Base-by-base conservation (phyloP, 2,113 vertebrate genomes). In the Malaclemys terrapin region DNA sequence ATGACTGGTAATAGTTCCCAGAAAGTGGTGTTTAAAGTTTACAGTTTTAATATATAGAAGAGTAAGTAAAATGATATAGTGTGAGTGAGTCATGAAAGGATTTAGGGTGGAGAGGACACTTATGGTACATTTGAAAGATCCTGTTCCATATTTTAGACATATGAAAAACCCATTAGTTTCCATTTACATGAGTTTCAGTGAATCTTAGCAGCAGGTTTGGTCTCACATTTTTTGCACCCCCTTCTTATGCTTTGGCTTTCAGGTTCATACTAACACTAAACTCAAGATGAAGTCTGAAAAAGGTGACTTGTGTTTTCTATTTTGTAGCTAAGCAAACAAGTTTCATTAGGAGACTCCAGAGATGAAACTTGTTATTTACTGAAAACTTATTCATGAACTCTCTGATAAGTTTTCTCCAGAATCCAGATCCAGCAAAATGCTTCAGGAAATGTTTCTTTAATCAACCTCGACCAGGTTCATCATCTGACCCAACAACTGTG, bases 1-100 rank as follows among this genome's bases (percentile, higher is more conserved):
- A 96, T 91, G 17, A 94, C 59, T 59, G 79, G 53, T 89, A 96
- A 94, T 94, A 88, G 29, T 95, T 96, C 59, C 84, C 90, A 54
- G 57, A 81, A 85, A 95, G 22, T 89, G 53, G 53, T 96, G 91
- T 89, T 94, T 88, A 95, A 78, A 94, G 31, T 76, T 95, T 96
- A 31, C 78, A 62, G 80, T 93, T 89, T 76, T 88, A 95, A 91
- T 80, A 52, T 88, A 88, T 80, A 94, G 87, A 80, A 78, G 11
- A 86, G 7, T 65, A 81, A 97, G 22, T 91, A 80, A 96, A 94
- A 84, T 81, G 89, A 56, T 49, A 76, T 14, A 89, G 25, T 93
- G 24, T 12, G 69, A 97, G 75, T 93, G 69, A 93, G 54, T 57
- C 57, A 49, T 83, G 54, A 97, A 69, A 45, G 45, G 49, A 82